Conservation (phyloP, 2,113 vertebrate genomes). For the Ceyx margarethae region DNA sequence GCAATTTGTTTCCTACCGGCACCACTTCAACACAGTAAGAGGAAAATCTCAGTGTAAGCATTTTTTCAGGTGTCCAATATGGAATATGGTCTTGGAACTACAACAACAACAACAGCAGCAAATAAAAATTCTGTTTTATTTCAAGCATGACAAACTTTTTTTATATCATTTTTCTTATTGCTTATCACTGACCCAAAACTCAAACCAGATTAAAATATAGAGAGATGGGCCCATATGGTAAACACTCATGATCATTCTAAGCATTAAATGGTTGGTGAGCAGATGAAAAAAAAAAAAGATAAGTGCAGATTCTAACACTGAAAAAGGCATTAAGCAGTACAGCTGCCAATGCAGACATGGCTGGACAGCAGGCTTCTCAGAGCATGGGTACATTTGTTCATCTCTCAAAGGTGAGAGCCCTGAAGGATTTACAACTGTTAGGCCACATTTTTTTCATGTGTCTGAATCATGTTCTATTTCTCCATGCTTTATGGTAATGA, state of each 20-base stretch:
- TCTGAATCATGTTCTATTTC: not conserved
- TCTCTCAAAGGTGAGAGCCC: not conserved
- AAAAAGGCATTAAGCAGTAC: not conserved
- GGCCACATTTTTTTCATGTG: not conserved
- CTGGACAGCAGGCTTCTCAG: not conserved
- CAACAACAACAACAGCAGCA: not conserved
- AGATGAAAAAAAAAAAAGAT: not conserved
- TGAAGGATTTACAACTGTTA: not conserved
- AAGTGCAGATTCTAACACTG: not conserved
- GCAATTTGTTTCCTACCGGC: not conserved
- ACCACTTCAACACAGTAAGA: not conserved
- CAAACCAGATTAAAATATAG: not conserved
- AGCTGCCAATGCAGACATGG: not conserved
- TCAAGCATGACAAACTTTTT: not conserved
- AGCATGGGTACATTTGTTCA: not conserved
- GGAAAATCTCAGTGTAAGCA: not conserved
- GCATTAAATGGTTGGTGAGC: not conserved
- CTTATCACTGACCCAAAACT: not conserved
- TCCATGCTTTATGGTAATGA: not conserved
- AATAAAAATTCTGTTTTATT: not conserved
- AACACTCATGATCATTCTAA: not conserved
- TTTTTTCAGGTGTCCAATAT: not conserved
- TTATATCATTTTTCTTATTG: not conserved
- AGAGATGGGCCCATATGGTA: conserved; percentile 3
- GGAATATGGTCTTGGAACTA: not conserved